Base-by-base conservation (phyloP, 2,113 vertebrate species). In the Cyprinodon brontotheroides region DNA sequence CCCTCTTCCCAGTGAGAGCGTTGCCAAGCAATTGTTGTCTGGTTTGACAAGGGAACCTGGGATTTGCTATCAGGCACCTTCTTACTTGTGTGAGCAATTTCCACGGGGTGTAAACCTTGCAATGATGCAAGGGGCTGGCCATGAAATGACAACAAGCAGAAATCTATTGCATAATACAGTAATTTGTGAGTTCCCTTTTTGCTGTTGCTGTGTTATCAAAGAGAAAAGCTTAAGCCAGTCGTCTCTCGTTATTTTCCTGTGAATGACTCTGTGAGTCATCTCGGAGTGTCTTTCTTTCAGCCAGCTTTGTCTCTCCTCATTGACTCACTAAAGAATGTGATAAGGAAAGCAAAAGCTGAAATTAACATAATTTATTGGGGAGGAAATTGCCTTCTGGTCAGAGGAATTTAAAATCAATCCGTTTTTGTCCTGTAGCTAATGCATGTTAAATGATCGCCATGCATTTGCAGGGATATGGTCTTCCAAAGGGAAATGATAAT, bases 311-410 rank as follows among this genome's bases (percentile, higher is more conserved):
- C 65, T 81, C 69, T 83, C 78, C 79, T 84, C 82, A 79, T 85
- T 83, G 84, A 87, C 77, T 92, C 84, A 77, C 60, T 78, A 82
- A 85, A 88, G 77, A 85, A 89, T 79, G 70, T 62, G 74, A 88
- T 83, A 86, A 89, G 79, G 68, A 81, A 72, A 79, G 78, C 63
- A 41, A 85, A 88, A 82, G 72, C 75, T 40, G 50, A 77, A 86
- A 92, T 93, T 92, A 91, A 69, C 87, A 90, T 92, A 86, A 91
- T 92, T 92, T 92, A 92, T 94, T 89, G 83, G 78, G 78, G 20
- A 29, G 39, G 39, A 82, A 89, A 88, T 89, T 86, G 85, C 89
- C 91, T 93, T 81, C 85, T 82, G 86, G 89, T 92, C 83, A 90
- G 83, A 89, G 68, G 41, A 87, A 84, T 91, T 87, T 88, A 84